Percentiles rank a stretch among this genome's conserved stretches.
These are phyloP conservation scores for Lepus oiostolus DNA, from an alignment of 2,797 vertebrate species.

Conservation along the genomic window DNA sequence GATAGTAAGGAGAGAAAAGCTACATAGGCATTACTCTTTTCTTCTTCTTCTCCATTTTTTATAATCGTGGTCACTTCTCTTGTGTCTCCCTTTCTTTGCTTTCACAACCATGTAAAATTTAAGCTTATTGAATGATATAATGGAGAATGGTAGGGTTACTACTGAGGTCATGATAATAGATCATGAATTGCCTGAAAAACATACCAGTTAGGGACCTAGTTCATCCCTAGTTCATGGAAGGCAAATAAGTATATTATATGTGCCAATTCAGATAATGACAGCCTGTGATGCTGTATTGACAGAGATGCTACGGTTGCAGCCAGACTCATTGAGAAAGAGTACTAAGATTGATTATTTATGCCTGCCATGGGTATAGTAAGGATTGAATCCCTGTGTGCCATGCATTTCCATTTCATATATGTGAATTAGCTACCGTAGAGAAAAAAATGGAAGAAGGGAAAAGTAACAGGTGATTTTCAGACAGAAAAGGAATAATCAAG, in stretches of 20 bases:
- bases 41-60: neutral
- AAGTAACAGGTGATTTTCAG: slow-evolving; percentile 64
- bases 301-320: neutral
- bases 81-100: neutral
- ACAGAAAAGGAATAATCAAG: slow-evolving; percentile 48
- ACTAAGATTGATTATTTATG: neutral
- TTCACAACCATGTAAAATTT: neutral
- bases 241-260: neutral
- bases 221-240: neutral
- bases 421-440: neutral
- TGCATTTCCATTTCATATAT: neutral
- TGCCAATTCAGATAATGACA: neutral
- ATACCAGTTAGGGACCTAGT: neutral
- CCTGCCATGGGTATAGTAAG: neutral
- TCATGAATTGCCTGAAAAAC: neutral
- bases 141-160: neutral
- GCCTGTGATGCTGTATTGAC: neutral
- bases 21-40: slow-evolving; percentile 19
- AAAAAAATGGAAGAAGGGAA: neutral
- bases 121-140: slow-evolving; percentile 18
- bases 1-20: neutral
- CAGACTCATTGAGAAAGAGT: neutral
- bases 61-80: neutral
- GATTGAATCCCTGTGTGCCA: neutral
- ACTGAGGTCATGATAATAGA: neutral